Evolutionary conservation across 2,113 vertebrate species (phyloP).

Genomic region (Apteryx mantelli): DNA sequence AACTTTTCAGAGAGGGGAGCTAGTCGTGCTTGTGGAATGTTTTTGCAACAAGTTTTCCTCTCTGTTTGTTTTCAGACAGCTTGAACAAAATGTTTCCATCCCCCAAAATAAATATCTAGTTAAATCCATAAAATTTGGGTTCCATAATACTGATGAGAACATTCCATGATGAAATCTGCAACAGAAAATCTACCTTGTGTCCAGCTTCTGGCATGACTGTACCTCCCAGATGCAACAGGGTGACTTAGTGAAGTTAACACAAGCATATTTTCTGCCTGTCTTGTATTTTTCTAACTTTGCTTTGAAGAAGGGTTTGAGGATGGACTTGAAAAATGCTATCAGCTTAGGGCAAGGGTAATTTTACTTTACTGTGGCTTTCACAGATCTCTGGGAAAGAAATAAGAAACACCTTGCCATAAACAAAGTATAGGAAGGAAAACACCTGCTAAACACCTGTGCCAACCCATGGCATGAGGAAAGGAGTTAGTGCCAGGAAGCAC

Average conservation of each 20-base stretch:
- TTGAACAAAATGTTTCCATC: background rate
- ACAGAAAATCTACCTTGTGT: background rate
- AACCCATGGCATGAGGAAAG: too few relatives aligned
- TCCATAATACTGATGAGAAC: accelerated
- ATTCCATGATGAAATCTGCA: background rate
- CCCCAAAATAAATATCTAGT: background rate
- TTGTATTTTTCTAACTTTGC: background rate
- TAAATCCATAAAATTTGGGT: background rate
- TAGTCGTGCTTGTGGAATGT: background rate
- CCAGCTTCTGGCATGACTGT: background rate
- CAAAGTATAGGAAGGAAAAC: background rate
- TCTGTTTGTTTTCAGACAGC: background rate
- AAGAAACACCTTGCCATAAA: background rate
- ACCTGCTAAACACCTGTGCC: too few relatives aligned
- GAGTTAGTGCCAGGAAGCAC: background rate
- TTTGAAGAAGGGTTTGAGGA: background rate
- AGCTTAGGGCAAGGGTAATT: background rate
- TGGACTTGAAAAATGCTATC: background rate
- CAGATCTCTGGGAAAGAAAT: background rate
- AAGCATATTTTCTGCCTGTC: background rate
- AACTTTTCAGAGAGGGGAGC: background rate
- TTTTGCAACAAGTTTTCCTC: background rate
- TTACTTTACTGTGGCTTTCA: background rate
- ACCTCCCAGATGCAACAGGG: background rate
- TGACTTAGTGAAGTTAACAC: background rate